A percentile compares a stretch with the other conserved stretches of the same genome.
These are phyloP conservation scores for Helicoverpa armigera DNA, from an alignment of 1,140 invertebrate genomes.

Conservation along the genomic window DNA sequence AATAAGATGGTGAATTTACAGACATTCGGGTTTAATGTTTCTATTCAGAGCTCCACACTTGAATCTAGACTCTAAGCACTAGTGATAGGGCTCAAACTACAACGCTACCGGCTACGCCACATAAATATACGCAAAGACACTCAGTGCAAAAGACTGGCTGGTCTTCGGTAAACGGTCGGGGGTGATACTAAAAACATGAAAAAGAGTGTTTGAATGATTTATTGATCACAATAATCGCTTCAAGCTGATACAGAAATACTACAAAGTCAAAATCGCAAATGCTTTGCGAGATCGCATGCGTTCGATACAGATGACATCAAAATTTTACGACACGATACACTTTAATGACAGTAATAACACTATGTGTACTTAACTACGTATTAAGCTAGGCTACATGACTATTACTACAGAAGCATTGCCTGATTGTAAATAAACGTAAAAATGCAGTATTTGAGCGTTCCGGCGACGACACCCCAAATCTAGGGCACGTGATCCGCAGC, in stretches of 20 bases:
- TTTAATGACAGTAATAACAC: constrained; percentile 52
- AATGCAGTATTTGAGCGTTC: constrained; percentile 74
- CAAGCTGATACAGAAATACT: constrained; percentile 35
- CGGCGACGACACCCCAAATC: constrained; percentile 77
- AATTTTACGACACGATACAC: constrained; percentile 55
- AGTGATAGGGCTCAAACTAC: constrained; percentile 66
- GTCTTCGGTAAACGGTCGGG: constrained; percentile 60
- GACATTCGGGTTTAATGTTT: constrained; percentile 81
- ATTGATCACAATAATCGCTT: constrained; percentile 42
- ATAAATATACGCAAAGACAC: constrained; percentile 71
- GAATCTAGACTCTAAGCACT: constrained; percentile 64
- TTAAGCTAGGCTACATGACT: constrained; percentile 54
- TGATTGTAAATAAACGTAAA: constrained; percentile 73
- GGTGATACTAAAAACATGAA: constrained; percentile 37
- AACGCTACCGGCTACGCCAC: constrained; percentile 51
- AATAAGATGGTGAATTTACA: constrained; percentile 82
- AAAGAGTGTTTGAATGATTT: constrained; percentile 46
- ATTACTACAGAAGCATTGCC: constrained; percentile 70
- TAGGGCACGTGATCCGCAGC: constrained; percentile 81
- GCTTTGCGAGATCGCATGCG: constrained; percentile 61
- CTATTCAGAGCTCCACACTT: constrained; percentile 48
- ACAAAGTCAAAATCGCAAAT: constrained; percentile 56
- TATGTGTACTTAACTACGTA: constrained; percentile 43
- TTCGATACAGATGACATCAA: constrained; percentile 61
- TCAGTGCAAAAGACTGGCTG: constrained; percentile 67